Percentiles rank a stretch among this genome's conserved stretches.
These are phyloP conservation scores for Plusia festucae DNA, from an alignment of 2,888 invertebrate genomes.

Conservation along the genomic window DNA sequence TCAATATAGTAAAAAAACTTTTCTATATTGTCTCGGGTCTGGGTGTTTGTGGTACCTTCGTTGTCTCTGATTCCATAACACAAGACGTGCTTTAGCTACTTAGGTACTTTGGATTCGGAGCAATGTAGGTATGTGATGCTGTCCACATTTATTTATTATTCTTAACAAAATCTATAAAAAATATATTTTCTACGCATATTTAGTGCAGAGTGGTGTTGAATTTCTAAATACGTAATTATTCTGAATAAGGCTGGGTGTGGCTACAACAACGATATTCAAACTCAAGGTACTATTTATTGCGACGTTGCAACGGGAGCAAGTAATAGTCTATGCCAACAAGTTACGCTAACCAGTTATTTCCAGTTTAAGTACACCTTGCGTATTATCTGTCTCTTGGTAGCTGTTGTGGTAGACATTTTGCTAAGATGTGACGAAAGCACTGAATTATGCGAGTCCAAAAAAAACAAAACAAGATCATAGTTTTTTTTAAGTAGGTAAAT, in stretches of 20 bases:
- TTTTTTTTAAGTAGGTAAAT: background rate
- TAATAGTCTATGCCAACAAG: slow-evolving; percentile 33
- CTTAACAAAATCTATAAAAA: too few relatives aligned
- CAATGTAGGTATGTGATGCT: too few relatives aligned
- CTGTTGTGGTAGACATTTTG: slow-evolving; percentile 3
- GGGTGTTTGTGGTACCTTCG: too few relatives aligned
- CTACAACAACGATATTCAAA: slow-evolving; percentile 33
- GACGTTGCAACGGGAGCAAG: slow-evolving; percentile 26
- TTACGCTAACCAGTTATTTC: slow-evolving; percentile 39
- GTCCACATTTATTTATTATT: too few relatives aligned
- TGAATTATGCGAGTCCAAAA: background rate
- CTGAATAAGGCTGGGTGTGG: slow-evolving; percentile 16
- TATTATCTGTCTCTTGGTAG: slow-evolving; percentile 35
- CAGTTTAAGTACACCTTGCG: slow-evolving; percentile 39
- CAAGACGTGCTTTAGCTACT: too few relatives aligned
- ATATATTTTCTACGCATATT: too few relatives aligned
- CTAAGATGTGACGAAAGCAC: background rate
- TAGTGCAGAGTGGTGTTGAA: too few relatives aligned
- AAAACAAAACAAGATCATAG: background rate
- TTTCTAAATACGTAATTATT: background rate
- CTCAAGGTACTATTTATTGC: slow-evolving; percentile 30
- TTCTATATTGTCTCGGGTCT: too few relatives aligned
- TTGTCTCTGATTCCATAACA: too few relatives aligned
- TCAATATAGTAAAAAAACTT: too few relatives aligned
- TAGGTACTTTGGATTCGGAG: too few relatives aligned